A percentile compares a stretch with the other conserved stretches of the same genome.
phyloP scores from a whole-genome alignment of 2,113 vertebrate species.

The Cyanocitta stelleri region DNA sequence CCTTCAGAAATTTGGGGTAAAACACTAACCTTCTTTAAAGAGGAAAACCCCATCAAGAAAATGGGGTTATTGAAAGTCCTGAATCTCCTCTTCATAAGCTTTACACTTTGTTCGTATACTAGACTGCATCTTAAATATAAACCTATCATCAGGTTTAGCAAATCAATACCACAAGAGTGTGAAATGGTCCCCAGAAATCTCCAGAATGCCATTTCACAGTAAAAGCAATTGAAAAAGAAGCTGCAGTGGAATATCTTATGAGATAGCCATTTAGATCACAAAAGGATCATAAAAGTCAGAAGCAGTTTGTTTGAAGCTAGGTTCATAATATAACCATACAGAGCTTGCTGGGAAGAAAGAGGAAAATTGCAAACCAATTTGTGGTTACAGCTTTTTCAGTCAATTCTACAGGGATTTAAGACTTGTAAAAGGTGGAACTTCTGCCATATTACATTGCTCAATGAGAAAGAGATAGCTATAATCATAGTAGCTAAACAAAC shows the following conservation, averaged over 20 bases:
- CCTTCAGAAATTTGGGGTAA: background rate
- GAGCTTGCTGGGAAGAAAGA: constrained; percentile 66
- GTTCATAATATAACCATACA: constrained; percentile 75
- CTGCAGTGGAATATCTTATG: constrained; percentile 76
- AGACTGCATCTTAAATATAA: constrained; percentile 71
- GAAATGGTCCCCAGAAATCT: constrained; percentile 75
- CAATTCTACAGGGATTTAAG: constrained; percentile 77
- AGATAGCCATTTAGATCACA: constrained; percentile 80
- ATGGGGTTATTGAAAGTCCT: constrained; percentile 39
- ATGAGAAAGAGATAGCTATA: constrained; percentile 49
- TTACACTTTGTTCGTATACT: constrained; percentile 54
- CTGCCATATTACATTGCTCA: constrained; percentile 65
- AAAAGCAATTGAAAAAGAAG: constrained; percentile 76
- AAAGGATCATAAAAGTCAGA: constrained; percentile 80
- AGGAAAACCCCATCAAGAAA: background rate
- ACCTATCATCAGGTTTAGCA: constrained; percentile 73
- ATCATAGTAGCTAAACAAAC: constrained; percentile 65
- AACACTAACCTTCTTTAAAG: background rate
- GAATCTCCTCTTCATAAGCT: constrained; percentile 54
- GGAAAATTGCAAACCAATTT: constrained; percentile 80
- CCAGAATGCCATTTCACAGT: constrained; percentile 75
- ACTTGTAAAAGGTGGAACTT: constrained; percentile 74
- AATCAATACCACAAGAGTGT: constrained; percentile 76
- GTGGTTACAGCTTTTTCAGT: constrained; percentile 75
- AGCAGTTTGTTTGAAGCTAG: constrained; percentile 76